Evolutionary conservation across 2,797 vertebrate species (phyloP), one percentile per base, ranked within the genome.

Genomic region (Lophotriccus pileatus): DNA sequence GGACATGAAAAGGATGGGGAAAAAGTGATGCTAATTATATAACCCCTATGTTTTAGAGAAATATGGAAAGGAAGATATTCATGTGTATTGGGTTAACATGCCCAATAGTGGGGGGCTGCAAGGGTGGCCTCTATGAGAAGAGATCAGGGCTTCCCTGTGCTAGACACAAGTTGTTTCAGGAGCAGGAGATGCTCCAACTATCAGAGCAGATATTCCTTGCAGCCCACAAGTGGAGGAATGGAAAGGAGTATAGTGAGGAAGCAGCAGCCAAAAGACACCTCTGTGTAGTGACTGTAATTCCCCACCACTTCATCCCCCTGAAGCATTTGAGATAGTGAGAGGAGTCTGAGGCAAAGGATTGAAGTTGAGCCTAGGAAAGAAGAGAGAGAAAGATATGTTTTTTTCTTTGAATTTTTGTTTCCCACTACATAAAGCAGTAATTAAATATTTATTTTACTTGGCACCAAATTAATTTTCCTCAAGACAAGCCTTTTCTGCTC

Each of bases 291-390:
- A 37, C 5, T 49, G 6, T 27, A 72, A 59, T 5, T 3, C 6
- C 2, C 2, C 0, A 16, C 5, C 1, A 4, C 14, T 9, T 63
- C n/a, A 58, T 46, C 4, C 9, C 2, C 24, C 18, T 37, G 7
- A 27, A 46, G 5, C 10, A 32, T 27, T 36, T 77, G 14, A 11
- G 9, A 5, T 55, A 20, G 24, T 1, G 5, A 88, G 24, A 70
- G 30, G 28, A 59, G 5, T 49, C 23, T 74, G 43, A 93, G 20
- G 8, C 28, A 41, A 67, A 37, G 11, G 10, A 67, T 1, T n/a
- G 19, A 84, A 87, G 20, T 4, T 44, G 13, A 90, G 5, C 19
- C 22, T 36, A 6, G 24, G 20, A 86, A 83, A 76, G 18, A 36
- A 66, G 49, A 77, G 27, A 37, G 24, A 11, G 5, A 75, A 79